Evolutionary conservation across 1,140 invertebrate genomes (phyloP), one percentile per base, ranked within the genome.

Genomic region (Zaprionus taronus): DNA sequence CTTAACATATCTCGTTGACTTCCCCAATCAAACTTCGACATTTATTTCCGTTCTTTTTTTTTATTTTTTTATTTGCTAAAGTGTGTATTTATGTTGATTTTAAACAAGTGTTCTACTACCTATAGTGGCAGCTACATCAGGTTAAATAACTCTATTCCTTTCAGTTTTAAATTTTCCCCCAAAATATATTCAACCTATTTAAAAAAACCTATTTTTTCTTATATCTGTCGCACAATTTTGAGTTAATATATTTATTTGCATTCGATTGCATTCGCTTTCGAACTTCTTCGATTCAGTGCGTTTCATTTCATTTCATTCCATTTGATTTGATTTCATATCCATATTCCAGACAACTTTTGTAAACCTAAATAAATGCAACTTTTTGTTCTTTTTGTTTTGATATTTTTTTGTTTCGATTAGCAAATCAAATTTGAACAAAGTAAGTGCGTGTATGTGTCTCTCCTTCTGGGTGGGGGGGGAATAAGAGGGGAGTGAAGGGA

Each of bases 321-420:
- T 17, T 17, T 47, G 41, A 47, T 47, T 47, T 47, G 6, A 47
- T 47, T 47, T 47, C n/a, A 17, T 47, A 9, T 47, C n/a, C 41
- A 44, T 44, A 44, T 44, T 44, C n/a, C n/a, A 7, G 15, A 17
- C 1, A 11, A 47, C 41, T 56, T 56, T 56, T 24, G n/a, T 7
- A 20, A n/a, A 57, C 55, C 28, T 66, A 24, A 51, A 24, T 51
- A 51, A 51, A 51, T 17, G 3, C 22, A 66, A 66, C 34, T 56
- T 9, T 22, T 36, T 51, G 38, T n/a, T 20, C n/a, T 11, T 11
- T 58, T 15, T 34, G n/a, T 38, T 55, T 34, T 31, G 11, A 28
- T 6, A 31, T 34, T 9, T 55, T 31, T 44, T n/a, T 7, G 9
- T 31, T 70, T 62, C 60, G 34, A 20, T 17, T 36, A 49, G 24